Conservation (phyloP, 2,113 vertebrate genomes). For the Corythaeola cristata region DNA sequence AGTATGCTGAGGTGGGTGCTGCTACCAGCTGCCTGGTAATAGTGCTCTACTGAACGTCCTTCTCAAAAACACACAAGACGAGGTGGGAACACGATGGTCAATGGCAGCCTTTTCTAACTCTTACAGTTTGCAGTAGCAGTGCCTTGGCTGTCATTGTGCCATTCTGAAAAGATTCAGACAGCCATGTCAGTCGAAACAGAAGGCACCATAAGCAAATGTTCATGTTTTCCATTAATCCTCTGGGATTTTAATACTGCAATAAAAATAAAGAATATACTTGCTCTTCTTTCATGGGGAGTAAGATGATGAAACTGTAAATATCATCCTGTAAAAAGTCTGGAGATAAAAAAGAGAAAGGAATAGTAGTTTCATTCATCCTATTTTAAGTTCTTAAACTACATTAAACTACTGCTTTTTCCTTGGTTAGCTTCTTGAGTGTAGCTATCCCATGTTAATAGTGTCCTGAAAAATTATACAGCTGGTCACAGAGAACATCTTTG, state of each 20-base stretch:
- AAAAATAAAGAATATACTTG: background rate
- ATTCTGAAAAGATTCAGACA: background rate
- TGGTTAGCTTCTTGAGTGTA: background rate
- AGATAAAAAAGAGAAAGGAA: background rate
- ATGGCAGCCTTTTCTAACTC: background rate
- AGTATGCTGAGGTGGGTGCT: background rate
- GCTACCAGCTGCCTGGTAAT: background rate
- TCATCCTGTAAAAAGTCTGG: background rate
- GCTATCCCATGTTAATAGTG: background rate
- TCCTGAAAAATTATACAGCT: background rate
- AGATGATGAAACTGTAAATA: background rate
- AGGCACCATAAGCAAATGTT: background rate
- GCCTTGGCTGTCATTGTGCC: background rate
- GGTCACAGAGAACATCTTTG: background rate
- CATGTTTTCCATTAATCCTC: background rate
- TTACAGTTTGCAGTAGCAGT: background rate
- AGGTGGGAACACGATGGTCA: background rate
- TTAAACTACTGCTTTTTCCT: background rate
- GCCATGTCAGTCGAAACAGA: background rate
- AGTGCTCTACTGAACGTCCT: background rate
- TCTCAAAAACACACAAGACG: background rate
- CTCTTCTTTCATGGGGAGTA: background rate
- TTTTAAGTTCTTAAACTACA: background rate
- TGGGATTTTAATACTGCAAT: background rate
- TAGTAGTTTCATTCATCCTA: background rate